Evolutionary conservation across 2,113 vertebrate genomes (phyloP).

Genomic region (Platanista minor): DNA sequence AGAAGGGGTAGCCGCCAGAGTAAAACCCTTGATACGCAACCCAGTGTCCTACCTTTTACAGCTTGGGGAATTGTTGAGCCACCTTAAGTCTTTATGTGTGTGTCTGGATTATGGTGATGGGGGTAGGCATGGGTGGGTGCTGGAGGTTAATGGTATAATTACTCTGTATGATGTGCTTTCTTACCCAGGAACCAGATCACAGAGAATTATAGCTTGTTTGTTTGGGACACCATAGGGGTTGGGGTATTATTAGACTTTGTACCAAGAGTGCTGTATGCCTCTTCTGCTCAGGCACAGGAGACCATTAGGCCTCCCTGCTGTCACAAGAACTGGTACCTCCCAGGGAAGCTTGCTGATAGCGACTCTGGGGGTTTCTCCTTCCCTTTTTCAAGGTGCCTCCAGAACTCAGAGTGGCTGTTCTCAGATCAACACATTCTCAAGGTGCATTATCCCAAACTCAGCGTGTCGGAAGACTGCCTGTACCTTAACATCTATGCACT

Average conservation of each 20-base stretch:
- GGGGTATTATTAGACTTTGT: background rate
- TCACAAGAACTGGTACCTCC: background rate
- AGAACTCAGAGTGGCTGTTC: constrained; percentile 42
- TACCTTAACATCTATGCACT: constrained; percentile 59
- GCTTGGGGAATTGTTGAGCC: background rate
- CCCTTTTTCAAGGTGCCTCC: constrained; percentile 48
- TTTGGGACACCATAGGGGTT: background rate
- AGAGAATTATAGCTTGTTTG: background rate
- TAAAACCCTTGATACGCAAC: background rate
- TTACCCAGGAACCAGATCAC: background rate
- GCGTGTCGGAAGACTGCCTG: constrained; percentile 59
- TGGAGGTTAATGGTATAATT: background rate
- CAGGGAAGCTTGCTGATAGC: background rate
- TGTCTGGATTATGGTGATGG: background rate
- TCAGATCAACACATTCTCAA: constrained; percentile 23
- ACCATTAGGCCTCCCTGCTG: background rate
- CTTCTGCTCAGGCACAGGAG: background rate
- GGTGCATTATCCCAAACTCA: constrained; percentile 32
- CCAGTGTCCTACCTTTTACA: background rate
- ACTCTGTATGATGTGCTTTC: background rate
- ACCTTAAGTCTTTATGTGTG: background rate
- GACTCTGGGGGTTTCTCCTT: background rate
- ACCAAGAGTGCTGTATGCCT: background rate
- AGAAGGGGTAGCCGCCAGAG: background rate
- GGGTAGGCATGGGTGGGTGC: background rate